Evolutionary conservation across 2,113 vertebrate species (phyloP), one percentile per base, ranked within the genome.

Genomic region (Myotis davidii): DNA sequence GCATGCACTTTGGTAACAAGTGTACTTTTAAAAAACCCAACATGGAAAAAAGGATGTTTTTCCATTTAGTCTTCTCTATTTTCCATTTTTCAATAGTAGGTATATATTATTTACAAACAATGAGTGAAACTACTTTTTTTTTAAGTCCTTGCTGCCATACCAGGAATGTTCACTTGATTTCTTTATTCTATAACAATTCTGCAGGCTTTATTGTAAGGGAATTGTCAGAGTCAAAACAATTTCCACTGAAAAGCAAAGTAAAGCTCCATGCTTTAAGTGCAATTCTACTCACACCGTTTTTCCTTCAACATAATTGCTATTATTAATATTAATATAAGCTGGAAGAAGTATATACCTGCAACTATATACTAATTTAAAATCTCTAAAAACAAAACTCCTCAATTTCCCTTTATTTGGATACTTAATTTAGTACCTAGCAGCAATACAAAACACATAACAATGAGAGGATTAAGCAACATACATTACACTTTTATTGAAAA

Each of bases 181-280:
- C 69, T 95, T 88, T 86, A 88, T 56, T 81, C 74, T 84, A 3
- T 9, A 93, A 81, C 42, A 83, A 61, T 72, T 81, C 67, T 94
- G 34, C 13, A 27, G 39, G 64, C 73, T 81, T 92, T 76, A 95
- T 61, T 76, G 45, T 65, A 90, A 84, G 34, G 37, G 10, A 90
- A 95, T 16, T 83, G 48, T 86, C 76, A 54, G 84, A 94, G 90
- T 79, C 94, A 91, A 87, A 92, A 84, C 45, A 90, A 67, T 34
- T 39, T 42, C 61, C 84, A 81, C 56, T 79, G 72, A 84, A 92
- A 94, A 48, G 72, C 81, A 87, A 90, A 90, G 65, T 37, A 61
- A 91, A 94, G 73, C 17, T 23, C 6, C 42, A 16, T 23, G 27
- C 81, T 52, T 3, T 20, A 69, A 94, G n/a, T 9, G 23, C 29